These are phyloP conservation scores for Lordiphosa fenestrarum DNA, from an alignment of 2,888 invertebrate species.

Conservation along the genomic window DNA sequence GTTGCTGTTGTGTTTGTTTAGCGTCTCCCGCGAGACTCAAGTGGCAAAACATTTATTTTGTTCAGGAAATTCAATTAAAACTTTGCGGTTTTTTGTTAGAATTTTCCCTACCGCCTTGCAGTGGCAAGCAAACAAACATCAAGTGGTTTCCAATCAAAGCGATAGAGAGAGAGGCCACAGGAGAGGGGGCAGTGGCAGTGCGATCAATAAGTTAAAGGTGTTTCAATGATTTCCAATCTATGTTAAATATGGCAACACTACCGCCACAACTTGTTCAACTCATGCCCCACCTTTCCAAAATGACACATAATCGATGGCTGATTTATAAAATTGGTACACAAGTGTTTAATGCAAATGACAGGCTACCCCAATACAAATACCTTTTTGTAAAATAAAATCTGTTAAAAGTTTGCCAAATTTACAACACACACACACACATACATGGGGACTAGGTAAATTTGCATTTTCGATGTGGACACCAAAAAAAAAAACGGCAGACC, in stretches of 20 bases:
- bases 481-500: neutral
- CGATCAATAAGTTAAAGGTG: slow-evolving; percentile 9
- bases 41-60: slow-evolving; percentile 72
- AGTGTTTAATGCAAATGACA: slow-evolving; percentile 40
- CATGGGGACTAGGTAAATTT: slow-evolving; percentile 4
- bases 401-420: slow-evolving; percentile 12
- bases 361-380: slow-evolving; percentile 7
- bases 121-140: slow-evolving; percentile 50
- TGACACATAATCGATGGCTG: slow-evolving; percentile 27
- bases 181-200: neutral
- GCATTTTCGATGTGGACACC: neutral
- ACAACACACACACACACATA: slow-evolving; percentile 4
- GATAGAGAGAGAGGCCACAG: slow-evolving; percentile 20
- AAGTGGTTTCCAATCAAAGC: slow-evolving; percentile 58
- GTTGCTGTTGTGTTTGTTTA: slow-evolving; percentile 58
- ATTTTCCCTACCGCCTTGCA: slow-evolving; percentile 23
- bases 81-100: slow-evolving; percentile 65
- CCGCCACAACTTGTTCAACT: neutral
- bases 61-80: slow-evolving; percentile 73
- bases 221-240: neutral
- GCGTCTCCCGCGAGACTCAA: slow-evolving; percentile 69
- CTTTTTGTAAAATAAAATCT: slow-evolving; percentile 11
- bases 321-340: slow-evolving; percentile 21
- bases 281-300: neutral
- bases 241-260: neutral